Conservation (phyloP, 2,888 invertebrate species). For the Latrodectus hesperus region DNA sequence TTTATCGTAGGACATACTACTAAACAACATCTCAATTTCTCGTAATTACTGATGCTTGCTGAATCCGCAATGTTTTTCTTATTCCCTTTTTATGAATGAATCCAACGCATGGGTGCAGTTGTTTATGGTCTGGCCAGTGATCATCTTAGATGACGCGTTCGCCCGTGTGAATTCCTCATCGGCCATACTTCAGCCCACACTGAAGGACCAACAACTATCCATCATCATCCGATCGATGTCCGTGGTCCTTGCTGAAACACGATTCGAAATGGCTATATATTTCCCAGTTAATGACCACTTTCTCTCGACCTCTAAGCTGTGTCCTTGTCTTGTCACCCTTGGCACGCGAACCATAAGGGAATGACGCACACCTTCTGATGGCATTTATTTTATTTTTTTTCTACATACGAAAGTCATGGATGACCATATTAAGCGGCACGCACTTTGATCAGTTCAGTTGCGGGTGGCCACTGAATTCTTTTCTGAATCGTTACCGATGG, state of each 20-base stretch:
- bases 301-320: constrained; percentile 18
- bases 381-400: too few relatives aligned
- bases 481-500: not conserved
- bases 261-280: not conserved
- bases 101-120: too few relatives aligned
- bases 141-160: too few relatives aligned
- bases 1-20: too few relatives aligned
- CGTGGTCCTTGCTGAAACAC: not conserved
- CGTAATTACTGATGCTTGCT: too few relatives aligned
- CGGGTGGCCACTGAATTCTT: not conserved
- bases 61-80: too few relatives aligned
- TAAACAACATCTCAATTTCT: too few relatives aligned
- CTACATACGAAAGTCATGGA: not conserved
- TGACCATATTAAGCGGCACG: constrained; percentile 55
- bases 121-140: too few relatives aligned
- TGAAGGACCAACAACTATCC: not conserved
- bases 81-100: too few relatives aligned
- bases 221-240: not conserved
- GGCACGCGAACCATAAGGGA: constrained; percentile 42
- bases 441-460: constrained; percentile 14
- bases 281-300: not conserved
- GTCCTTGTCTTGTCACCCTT: constrained; percentile 35
- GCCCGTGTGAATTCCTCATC: not conserved
- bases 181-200: not conserved
- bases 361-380: not conserved